Evolutionary conservation across 2,797 vertebrate genomes (phyloP).

Genomic region (Spatula clypeata): DNA sequence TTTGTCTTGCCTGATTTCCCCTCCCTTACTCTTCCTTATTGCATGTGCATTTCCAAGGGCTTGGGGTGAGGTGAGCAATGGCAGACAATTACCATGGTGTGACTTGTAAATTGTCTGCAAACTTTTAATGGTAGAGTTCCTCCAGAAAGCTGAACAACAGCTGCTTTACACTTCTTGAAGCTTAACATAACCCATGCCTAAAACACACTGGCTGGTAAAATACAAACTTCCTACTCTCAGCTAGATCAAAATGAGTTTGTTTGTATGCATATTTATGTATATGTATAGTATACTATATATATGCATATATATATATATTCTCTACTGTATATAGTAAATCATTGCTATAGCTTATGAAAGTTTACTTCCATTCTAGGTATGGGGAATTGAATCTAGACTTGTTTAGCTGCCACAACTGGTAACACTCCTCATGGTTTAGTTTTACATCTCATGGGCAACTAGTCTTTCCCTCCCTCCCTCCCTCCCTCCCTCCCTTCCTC

Average conservation of each 20-base stretch:
- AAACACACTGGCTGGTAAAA: conserved; percentile 16
- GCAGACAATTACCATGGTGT: background rate
- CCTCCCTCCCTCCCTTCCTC: too few species aligned
- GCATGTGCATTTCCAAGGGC: background rate
- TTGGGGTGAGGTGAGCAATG: background rate
- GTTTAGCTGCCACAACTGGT: conserved; percentile 30
- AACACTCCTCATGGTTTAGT: background rate
- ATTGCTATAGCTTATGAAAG: conserved; percentile 44
- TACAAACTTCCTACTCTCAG: conserved; percentile 20
- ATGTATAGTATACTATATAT: conserved; percentile 52
- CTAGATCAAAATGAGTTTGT: conserved; percentile 56
- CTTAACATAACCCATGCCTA: conserved; percentile 36
- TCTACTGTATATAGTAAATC: conserved; percentile 77
- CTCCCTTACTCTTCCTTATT: background rate
- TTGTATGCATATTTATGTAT: conserved; percentile 29
- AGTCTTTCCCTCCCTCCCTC: background rate
- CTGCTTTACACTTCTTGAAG: background rate
- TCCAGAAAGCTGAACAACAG: background rate
- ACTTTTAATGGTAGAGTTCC: background rate
- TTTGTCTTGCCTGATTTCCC: background rate
- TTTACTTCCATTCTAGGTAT: conserved; percentile 61
- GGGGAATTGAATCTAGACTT: conserved; percentile 45
- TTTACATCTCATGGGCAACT: conserved; percentile 16
- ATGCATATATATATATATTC: background rate
- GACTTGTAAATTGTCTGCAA: background rate